Conservation (phyloP, 2,888 invertebrate species). For the Drosophila flavopinicola region DNA sequence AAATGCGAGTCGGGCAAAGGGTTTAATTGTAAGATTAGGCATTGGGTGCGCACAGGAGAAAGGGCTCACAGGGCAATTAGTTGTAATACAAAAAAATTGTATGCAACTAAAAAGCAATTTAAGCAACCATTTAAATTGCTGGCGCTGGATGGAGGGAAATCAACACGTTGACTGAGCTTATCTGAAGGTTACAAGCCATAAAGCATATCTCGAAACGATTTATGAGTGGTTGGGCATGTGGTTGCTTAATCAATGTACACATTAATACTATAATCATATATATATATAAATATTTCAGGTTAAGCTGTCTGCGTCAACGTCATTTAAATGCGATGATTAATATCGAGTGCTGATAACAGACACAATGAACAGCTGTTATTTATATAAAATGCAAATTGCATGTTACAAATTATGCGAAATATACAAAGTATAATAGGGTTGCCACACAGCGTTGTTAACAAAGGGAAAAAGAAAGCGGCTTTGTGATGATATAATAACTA, state of each 20-base stretch:
- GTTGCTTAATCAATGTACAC: conserved; percentile 18
- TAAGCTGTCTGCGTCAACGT: conserved; percentile 46
- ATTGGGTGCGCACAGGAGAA: conserved; percentile 16
- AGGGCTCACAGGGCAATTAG: conserved; percentile 46
- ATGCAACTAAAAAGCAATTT: not conserved
- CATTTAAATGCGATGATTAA: conserved; percentile 46
- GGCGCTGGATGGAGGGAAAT: not conserved
- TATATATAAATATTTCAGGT: conserved; percentile 7
- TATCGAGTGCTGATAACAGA: conserved; percentile 55
- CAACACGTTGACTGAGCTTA: conserved; percentile 7
- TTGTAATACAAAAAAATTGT: conserved; percentile 17
- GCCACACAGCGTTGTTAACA: conserved; percentile 8
- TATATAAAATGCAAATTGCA: conserved; percentile 66
- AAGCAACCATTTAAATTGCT: conserved; percentile 18
- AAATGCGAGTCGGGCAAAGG: conserved; percentile 24
- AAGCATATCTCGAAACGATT: conserved; percentile 22
- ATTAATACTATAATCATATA: conserved; percentile 17
- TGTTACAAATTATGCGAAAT: conserved; percentile 45
- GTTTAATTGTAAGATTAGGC: conserved; percentile 61
- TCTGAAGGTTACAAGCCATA: conserved; percentile 9
- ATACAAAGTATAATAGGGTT: conserved; percentile 5
- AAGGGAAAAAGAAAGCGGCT: conserved; percentile 64
- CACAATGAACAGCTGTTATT: conserved; percentile 44
- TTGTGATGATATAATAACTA: conserved; percentile 69
- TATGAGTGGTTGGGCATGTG: not conserved